Evolutionary conservation across 2,113 vertebrate species (phyloP).

Genomic region (Larimichthys polyactis): DNA sequence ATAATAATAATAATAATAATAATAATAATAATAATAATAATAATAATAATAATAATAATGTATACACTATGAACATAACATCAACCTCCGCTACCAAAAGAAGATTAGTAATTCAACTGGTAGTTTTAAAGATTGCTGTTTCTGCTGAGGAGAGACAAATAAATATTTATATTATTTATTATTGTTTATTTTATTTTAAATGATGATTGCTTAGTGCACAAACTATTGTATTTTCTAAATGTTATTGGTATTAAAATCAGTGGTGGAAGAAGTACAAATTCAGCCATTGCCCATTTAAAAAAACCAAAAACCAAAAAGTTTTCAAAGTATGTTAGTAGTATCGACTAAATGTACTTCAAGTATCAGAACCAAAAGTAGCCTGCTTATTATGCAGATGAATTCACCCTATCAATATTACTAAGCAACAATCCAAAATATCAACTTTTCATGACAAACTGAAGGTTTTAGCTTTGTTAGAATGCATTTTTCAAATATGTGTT

Average conservation of each 20-base stretch:
- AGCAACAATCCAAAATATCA: background rate
- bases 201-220: too few relatives aligned
- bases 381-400: background rate
- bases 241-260: too few relatives aligned
- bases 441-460: background rate
- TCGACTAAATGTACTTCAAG: background rate
- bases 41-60: too few relatives aligned
- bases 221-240: too few relatives aligned
- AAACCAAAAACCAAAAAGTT: background rate
- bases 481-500: background rate
- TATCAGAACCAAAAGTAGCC: background rate
- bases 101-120: background rate
- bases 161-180: too few relatives aligned
- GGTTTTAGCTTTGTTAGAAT: background rate
- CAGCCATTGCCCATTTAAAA: too few relatives aligned
- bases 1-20: too few relatives aligned
- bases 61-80: background rate
- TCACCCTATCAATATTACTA: background rate
- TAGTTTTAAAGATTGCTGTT: background rate
- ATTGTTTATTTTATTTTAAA: too few relatives aligned
- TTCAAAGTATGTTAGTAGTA: background rate
- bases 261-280: too few relatives aligned
- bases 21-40: too few relatives aligned
- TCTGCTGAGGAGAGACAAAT: background rate
- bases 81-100: background rate